Conservation (phyloP, 2,113 vertebrate species). For the Colaptes auratus region DNA sequence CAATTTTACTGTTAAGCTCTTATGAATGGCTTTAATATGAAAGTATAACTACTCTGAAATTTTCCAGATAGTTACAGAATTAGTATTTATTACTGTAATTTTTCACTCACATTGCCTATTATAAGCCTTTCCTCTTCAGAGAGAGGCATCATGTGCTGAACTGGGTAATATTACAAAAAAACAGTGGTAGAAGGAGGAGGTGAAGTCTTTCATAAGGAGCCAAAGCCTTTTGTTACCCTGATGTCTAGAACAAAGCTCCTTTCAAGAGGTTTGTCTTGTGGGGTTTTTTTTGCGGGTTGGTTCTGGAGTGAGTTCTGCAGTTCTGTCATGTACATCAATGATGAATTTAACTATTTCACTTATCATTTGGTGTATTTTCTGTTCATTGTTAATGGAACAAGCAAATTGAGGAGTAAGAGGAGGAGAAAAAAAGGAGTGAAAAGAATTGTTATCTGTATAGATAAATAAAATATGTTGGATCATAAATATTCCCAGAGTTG, state of each 20-base stretch:
- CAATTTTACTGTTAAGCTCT: background rate
- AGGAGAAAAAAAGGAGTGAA: background rate
- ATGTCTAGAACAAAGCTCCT: background rate
- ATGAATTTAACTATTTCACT: background rate
- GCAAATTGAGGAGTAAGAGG: background rate
- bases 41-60: background rate
- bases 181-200: background rate
- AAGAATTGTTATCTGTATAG: background rate
- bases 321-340: background rate
- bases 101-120: background rate
- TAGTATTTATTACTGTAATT: background rate
- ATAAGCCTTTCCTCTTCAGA: background rate
- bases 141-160: background rate
- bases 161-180: background rate
- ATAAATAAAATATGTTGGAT: background rate
- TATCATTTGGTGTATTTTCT: background rate
- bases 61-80: background rate
- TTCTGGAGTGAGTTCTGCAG: background rate
- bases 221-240: background rate
- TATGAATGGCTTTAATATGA: background rate
- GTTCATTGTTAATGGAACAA: background rate
- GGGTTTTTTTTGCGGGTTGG: background rate
- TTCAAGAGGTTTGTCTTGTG: background rate
- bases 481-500: background rate
- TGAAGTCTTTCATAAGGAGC: background rate